A percentile compares a stretch with the other conserved stretches of the same genome.
Evolutionary conservation across 2,113 vertebrate genomes (phyloP).

Genomic region (Elaphurus davidianus): DNA sequence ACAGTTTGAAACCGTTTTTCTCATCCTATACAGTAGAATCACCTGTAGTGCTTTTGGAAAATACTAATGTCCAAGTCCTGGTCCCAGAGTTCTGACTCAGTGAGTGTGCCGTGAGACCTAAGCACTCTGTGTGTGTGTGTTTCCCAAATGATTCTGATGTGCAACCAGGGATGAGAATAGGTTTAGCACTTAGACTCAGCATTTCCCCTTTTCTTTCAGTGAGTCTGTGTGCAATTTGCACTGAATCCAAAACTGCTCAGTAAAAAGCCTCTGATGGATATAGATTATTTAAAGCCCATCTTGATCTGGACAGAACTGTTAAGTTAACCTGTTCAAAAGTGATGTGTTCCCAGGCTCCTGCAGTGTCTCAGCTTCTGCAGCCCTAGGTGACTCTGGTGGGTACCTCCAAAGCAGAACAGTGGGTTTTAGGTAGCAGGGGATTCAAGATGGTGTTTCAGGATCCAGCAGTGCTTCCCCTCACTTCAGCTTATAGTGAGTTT

Average conservation of each 20-base stretch:
- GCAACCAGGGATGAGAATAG: neutral
- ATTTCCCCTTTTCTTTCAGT: neutral
- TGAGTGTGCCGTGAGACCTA: neutral
- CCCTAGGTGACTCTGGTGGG: neutral
- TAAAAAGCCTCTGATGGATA: neutral
- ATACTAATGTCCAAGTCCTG: neutral
- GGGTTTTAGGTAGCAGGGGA: neutral
- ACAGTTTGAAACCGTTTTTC: neutral
- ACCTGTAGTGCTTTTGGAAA: neutral
- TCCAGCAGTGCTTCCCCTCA: neutral
- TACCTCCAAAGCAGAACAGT: neutral
- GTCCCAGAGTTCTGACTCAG: neutral
- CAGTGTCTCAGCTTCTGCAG: neutral
- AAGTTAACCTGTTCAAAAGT: neutral
- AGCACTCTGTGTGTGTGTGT: neutral
- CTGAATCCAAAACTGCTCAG: neutral
- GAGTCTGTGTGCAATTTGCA: neutral
- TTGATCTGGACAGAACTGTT: neutral
- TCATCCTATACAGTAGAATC: neutral
- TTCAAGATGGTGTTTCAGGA: neutral
- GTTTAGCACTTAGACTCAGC: neutral
- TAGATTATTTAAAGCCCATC: neutral
- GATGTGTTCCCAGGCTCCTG: neutral
- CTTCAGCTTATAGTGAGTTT: neutral
- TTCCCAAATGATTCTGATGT: neutral